Evolutionary conservation across 2,888 invertebrate genomes (phyloP).

Genomic region (Dorcus hopei): DNA sequence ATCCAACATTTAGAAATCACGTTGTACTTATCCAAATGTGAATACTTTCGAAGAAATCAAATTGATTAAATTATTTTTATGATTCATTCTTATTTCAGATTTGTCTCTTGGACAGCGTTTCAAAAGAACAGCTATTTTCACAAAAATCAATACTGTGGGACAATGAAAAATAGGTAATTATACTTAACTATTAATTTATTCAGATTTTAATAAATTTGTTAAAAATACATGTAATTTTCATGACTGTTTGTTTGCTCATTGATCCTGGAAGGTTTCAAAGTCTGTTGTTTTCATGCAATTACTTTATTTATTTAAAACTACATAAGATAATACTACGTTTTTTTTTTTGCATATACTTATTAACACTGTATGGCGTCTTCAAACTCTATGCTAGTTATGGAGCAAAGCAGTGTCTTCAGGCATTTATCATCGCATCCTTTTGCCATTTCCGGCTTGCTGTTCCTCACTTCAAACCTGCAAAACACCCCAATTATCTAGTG

Average conservation of each 20-base stretch:
- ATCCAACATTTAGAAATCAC: not conserved
- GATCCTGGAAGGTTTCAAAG: too few relatives aligned
- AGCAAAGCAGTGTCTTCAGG: conserved; percentile 25
- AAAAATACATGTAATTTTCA: too few relatives aligned
- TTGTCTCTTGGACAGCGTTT: conserved; percentile 56
- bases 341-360: not conserved
- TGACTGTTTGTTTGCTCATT: too few relatives aligned
- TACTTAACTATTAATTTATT: too few relatives aligned
- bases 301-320: too few relatives aligned
- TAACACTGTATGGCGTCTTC: conserved; percentile 23
- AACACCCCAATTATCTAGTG: not conserved
- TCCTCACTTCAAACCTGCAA: conserved; percentile 29
- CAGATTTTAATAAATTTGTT: too few relatives aligned
- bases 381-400: conserved; percentile 25
- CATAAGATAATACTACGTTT: too few relatives aligned
- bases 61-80: not conserved
- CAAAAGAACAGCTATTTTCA: conserved; percentile 55
- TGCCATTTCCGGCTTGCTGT: conserved; percentile 28
- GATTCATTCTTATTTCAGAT: conserved; percentile 47
- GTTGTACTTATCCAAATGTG: not conserved
- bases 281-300: too few relatives aligned
- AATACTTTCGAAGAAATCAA: not conserved
- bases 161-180: not conserved
- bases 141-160: conserved; percentile 38
- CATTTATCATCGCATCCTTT: conserved; percentile 32